Evolutionary conservation across 53 echinoderm and acorn worm genomes (phyloP).

Genomic region (Actinopyga echinites): DNA sequence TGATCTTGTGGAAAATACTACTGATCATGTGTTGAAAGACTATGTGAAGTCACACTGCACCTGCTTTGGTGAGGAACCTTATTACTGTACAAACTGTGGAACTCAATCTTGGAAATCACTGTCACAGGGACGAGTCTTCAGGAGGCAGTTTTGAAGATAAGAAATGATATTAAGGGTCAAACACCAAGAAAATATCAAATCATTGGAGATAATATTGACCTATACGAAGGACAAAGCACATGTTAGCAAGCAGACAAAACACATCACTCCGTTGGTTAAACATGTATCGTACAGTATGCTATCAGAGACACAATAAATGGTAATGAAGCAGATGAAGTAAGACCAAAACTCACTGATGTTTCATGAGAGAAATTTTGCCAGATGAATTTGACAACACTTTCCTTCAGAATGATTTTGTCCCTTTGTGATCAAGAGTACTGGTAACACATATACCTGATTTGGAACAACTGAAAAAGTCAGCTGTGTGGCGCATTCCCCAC

Average conservation of each 20-base stretch:
- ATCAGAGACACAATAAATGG: not conserved
- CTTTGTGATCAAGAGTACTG: not conserved
- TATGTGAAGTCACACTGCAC: not conserved
- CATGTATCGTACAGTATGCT: constrained; percentile 32
- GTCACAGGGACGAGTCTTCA: not conserved
- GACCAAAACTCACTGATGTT: not conserved
- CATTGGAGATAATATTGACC: constrained; percentile 8
- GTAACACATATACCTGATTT: not conserved
- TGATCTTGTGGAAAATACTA: not conserved
- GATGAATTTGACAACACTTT: not conserved
- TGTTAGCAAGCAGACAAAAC: not conserved
- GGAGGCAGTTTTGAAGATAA: not conserved
- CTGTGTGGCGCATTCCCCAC: constrained; percentile 9
- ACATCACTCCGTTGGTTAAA: not conserved
- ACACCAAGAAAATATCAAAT: not conserved
- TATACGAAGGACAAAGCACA: not conserved
- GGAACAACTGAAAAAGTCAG: not conserved
- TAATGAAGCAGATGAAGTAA: too few relatives aligned
- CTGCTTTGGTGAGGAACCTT: not conserved
- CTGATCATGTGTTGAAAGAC: not conserved
- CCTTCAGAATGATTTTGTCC: not conserved
- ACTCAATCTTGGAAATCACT: not conserved
- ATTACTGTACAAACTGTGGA: not conserved
- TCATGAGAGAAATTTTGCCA: not conserved
- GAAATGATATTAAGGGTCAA: not conserved